Conservation (phyloP, 2,113 vertebrate genomes). For the Calyptommatus sinebrachiatus region DNA sequence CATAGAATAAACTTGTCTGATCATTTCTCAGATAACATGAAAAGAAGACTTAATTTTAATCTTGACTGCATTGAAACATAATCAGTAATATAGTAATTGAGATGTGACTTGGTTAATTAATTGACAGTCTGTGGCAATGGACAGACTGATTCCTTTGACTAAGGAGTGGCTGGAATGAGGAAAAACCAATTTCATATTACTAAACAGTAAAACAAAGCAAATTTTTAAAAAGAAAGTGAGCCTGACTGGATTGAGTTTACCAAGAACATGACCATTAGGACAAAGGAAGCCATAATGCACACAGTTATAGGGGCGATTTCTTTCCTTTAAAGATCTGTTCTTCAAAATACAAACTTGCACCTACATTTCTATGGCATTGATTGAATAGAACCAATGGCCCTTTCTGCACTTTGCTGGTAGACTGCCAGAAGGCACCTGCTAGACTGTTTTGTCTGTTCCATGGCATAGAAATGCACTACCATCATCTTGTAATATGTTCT, state of each 20-base stretch:
- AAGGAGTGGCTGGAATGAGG: slow-evolving; percentile 5
- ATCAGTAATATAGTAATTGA: background rate
- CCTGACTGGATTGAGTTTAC: too few species aligned
- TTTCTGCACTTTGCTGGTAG: too few species aligned
- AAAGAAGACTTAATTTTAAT: background rate
- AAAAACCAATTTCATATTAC: background rate
- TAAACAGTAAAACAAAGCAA: background rate
- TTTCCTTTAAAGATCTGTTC: background rate
- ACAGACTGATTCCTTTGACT: background rate
- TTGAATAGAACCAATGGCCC: background rate
- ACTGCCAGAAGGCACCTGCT: too few species aligned
- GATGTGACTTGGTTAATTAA: slow-evolving; percentile 10
- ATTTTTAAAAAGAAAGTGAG: background rate
- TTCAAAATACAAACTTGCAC: background rate
- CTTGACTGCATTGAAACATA: background rate
- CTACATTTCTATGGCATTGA: background rate
- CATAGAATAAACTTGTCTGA: background rate
- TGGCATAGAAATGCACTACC: too few species aligned
- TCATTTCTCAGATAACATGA: background rate
- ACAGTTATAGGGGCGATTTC: background rate
- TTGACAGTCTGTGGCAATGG: background rate
- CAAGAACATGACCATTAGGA: background rate
- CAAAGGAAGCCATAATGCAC: background rate
- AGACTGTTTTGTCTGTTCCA: too few species aligned
- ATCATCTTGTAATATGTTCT: too few species aligned